phyloP scores from a whole-genome alignment of 2,797 vertebrate species.

The Anguilla pacifica region DNA sequence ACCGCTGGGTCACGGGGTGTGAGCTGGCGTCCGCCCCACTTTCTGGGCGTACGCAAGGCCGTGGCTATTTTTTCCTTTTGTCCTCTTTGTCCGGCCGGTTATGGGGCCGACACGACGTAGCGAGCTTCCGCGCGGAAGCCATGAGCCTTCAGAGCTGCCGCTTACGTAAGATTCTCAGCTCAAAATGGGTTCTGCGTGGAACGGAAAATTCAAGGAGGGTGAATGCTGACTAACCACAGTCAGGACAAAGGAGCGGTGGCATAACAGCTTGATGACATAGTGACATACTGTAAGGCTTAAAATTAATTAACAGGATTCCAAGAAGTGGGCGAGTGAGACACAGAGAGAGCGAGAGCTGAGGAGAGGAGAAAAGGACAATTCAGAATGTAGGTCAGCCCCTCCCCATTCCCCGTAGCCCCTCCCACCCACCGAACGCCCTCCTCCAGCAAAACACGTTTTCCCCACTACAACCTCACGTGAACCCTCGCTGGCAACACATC shows the following conservation, averaged over 20 bases:
- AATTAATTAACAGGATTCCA: not conserved
- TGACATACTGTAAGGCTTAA: not conserved
- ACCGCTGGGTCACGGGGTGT: not conserved
- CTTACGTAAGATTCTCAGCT: not conserved
- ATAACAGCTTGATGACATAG: not conserved
- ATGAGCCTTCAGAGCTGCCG: not conserved
- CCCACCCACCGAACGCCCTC: constrained; percentile 15
- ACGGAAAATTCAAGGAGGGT: not conserved
- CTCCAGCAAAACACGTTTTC: constrained; percentile 28
- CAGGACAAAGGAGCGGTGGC: not conserved
- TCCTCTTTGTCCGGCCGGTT: not conserved
- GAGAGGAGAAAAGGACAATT: not conserved
- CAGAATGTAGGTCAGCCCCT: constrained; percentile 36
- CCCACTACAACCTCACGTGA: constrained; percentile 25
- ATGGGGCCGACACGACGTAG: not conserved
- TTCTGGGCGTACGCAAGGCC: not conserved
- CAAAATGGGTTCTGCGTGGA: not conserved
- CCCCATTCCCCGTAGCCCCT: not conserved
- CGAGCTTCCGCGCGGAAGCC: not conserved
- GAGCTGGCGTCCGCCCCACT: not conserved
- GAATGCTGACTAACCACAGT: not conserved
- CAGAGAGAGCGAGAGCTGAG: not conserved
- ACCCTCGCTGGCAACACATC: constrained; percentile 15
- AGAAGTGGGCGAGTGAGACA: not conserved
- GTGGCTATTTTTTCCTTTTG: not conserved